phyloP scores from a whole-genome alignment of 2,113 vertebrate genomes.

The Vicugna pacos region DNA sequence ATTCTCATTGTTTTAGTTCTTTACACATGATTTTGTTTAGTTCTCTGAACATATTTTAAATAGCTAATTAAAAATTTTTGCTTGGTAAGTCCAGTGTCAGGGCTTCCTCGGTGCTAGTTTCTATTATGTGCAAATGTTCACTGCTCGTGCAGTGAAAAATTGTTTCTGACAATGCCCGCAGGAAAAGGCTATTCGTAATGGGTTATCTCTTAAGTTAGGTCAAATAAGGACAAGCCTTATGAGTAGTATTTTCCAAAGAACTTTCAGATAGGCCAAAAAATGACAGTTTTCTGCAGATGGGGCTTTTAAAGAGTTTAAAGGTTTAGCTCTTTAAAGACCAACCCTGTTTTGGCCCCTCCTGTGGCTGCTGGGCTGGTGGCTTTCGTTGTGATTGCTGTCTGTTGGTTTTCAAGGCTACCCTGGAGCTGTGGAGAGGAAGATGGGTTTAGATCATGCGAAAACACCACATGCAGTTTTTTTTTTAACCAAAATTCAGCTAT shows the following conservation, averaged over 20 bases:
- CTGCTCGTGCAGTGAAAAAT: not conserved
- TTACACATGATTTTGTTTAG: not conserved
- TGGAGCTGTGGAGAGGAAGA: not conserved
- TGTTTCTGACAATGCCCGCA: not conserved
- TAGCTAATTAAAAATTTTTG: not conserved
- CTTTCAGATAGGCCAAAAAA: not conserved
- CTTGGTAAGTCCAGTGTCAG: not conserved
- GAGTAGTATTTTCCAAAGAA: not conserved
- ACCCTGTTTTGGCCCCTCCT: not conserved
- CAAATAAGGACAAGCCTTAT: not conserved
- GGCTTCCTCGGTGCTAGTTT: not conserved
- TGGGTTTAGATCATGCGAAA: not conserved
- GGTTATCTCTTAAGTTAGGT: not conserved
- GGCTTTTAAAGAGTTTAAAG: not conserved
- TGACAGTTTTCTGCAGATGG: not conserved
- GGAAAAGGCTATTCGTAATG: not conserved
- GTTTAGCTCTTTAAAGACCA: not conserved
- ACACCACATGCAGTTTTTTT: not conserved
- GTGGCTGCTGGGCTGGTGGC: not conserved
- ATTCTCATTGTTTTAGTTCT: not conserved
- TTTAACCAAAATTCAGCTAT: not conserved
- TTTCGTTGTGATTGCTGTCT: not conserved
- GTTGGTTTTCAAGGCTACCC: not conserved
- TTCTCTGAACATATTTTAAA: not conserved
- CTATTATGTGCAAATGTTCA: not conserved